phyloP scores from a whole-genome alignment of 2,113 vertebrate genomes.

The Pholis gunnellus region DNA sequence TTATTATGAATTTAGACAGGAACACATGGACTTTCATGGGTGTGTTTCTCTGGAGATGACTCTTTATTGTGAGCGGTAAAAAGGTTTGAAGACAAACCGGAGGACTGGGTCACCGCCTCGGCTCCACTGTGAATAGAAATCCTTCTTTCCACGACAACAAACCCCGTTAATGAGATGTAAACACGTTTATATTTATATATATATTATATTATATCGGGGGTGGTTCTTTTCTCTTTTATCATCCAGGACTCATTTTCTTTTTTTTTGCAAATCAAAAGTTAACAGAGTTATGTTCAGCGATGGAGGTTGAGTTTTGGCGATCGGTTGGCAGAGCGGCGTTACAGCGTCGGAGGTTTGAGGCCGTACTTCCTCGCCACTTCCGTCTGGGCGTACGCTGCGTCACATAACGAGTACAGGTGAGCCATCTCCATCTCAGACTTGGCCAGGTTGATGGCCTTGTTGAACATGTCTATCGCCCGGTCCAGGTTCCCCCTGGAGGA shows the following conservation, averaged over 20 bases:
- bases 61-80: constrained; percentile 27
- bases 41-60: not conserved
- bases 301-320: constrained; percentile 34
- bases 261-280: constrained; percentile 75
- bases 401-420: constrained; percentile 97
- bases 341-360: constrained; percentile 97
- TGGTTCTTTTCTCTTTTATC: constrained; percentile 18
- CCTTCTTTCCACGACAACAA: constrained; percentile 31
- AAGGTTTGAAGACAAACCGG: constrained; percentile 15
- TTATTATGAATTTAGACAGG: constrained; percentile 22
- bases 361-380: constrained; percentile 99
- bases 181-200: constrained; percentile 18
- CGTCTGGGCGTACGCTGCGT: constrained; percentile 98
- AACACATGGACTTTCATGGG: constrained; percentile 30
- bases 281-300: constrained; percentile 61
- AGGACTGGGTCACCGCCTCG: constrained; percentile 16
- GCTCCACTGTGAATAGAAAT: constrained; percentile 22
- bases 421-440: constrained; percentile 99
- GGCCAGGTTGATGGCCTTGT: constrained; percentile 98
- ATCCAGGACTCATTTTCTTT: constrained; percentile 30
- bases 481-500: constrained; percentile 95
- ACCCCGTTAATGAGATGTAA: constrained; percentile 60
- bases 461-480: constrained; percentile 99
- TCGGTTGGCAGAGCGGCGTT: constrained; percentile 71
- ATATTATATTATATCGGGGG: constrained; percentile 39